Evolutionary conservation across 2,113 vertebrate species (phyloP).

Genomic region (Proteles cristata): DNA sequence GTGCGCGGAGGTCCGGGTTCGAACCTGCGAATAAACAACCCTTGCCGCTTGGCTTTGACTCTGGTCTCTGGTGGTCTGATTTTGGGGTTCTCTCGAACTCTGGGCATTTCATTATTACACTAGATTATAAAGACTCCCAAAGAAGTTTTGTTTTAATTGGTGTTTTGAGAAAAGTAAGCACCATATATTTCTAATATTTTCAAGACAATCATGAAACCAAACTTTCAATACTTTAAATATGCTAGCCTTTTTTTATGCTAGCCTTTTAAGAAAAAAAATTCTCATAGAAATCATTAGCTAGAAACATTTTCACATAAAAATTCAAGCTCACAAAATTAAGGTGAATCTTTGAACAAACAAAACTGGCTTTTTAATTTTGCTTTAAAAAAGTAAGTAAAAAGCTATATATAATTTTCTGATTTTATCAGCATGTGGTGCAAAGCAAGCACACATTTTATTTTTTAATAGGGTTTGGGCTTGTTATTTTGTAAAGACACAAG

Average conservation of each 20-base stretch:
- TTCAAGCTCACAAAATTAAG: background rate
- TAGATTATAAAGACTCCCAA: background rate
- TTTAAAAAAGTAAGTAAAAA: slow-evolving; percentile 10
- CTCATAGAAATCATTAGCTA: background rate
- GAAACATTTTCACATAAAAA: slow-evolving; percentile 3
- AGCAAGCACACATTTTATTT: background rate
- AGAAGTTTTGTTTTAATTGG: background rate
- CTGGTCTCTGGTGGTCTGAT: too few species aligned
- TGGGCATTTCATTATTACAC: too few species aligned
- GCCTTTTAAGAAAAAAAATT: slow-evolving; percentile 25
- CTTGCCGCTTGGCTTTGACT: too few species aligned
- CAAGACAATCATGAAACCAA: background rate
- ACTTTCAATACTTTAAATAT: slow-evolving; percentile 6
- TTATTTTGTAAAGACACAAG: background rate
- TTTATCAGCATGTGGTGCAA: background rate
- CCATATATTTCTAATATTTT: background rate
- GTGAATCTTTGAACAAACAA: background rate
- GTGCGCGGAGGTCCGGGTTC: too few species aligned
- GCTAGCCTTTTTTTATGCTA: background rate
- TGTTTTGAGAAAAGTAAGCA: background rate
- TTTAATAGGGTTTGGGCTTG: slow-evolving; percentile 2
- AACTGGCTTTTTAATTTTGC: background rate
- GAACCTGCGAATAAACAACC: too few species aligned
- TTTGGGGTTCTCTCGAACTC: too few species aligned
- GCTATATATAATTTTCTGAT: background rate